These are phyloP conservation scores for Pipistrellus pygmaeus DNA, from an alignment of 2,797 vertebrate species.

Conservation along the genomic window DNA sequence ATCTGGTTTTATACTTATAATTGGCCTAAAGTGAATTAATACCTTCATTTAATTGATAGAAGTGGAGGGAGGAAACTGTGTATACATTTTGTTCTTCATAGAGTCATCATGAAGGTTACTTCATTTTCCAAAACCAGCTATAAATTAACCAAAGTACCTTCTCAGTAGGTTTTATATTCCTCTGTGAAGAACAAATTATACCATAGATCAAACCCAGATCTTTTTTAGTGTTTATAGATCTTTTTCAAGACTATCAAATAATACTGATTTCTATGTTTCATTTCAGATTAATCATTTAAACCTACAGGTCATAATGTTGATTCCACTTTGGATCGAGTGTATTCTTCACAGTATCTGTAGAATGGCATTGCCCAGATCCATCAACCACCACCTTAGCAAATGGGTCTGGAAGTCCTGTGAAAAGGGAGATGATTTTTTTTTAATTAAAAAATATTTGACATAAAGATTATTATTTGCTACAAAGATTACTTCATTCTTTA, in stretches of 20 bases:
- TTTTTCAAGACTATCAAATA: slow-evolving; percentile 76
- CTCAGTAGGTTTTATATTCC: background rate
- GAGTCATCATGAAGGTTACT: background rate
- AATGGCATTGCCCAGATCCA: slow-evolving; percentile 99
- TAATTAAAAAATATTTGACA: slow-evolving; percentile 69
- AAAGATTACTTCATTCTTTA: slow-evolving; percentile 41
- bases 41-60: slow-evolving; percentile 20
- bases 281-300: slow-evolving; percentile 84
- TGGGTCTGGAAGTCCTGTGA: slow-evolving; percentile 97
- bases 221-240: slow-evolving; percentile 9
- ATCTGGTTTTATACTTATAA: slow-evolving; percentile 42
- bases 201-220: slow-evolving; percentile 49
- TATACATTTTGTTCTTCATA: background rate
- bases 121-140: slow-evolving; percentile 48
- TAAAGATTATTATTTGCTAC: slow-evolving; percentile 44
- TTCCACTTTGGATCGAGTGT: slow-evolving; percentile 99
- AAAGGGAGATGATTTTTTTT: slow-evolving; percentile 66
- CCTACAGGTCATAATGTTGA: slow-evolving; percentile 99
- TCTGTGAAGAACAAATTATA: slow-evolving; percentile 39
- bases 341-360: slow-evolving; percentile 99
- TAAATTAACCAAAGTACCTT: slow-evolving; percentile 22
- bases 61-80: background rate
- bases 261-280: slow-evolving; percentile 82
- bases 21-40: slow-evolving; percentile 32
- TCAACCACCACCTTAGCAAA: slow-evolving; percentile 99